These are phyloP conservation scores for Chelmon rostratus DNA, from an alignment of 2,797 vertebrate genomes.

Conservation along the genomic window DNA sequence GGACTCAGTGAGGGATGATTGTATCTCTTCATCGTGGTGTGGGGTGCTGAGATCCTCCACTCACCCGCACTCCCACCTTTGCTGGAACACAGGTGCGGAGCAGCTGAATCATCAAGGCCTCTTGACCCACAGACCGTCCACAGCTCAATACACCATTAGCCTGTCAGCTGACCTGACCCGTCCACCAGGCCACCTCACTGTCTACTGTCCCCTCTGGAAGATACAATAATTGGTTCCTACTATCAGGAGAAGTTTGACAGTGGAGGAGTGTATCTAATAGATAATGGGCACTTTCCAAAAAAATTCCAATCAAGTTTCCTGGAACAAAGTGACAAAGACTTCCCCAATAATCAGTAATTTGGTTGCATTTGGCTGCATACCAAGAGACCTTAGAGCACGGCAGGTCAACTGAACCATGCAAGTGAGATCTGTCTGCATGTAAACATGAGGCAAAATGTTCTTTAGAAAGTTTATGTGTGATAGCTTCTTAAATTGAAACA, in stretches of 20 bases:
- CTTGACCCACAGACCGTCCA: slow-evolving; percentile 81
- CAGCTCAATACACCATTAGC: slow-evolving; percentile 87
- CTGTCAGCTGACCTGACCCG: slow-evolving; percentile 70
- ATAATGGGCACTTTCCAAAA: neutral
- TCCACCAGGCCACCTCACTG: slow-evolving; percentile 6
- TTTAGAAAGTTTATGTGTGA: too few species aligned
- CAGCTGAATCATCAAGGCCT: slow-evolving; percentile 79
- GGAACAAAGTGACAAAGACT: neutral
- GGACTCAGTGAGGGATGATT: slow-evolving; percentile 66
- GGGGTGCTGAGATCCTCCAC: slow-evolving; percentile 25
- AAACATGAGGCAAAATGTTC: neutral
- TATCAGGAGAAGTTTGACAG: neutral
- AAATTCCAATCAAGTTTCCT: neutral
- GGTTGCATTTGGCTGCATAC: too few species aligned
- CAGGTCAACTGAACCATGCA: neutral
- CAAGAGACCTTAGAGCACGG: neutral
- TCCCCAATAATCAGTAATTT: too few species aligned
- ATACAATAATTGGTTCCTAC: neutral
- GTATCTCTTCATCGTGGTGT: slow-evolving; percentile 52
- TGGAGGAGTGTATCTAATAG: neutral
- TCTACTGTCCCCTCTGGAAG: slow-evolving; percentile 21
- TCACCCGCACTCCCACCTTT: slow-evolving; percentile 19
- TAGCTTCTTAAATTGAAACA: neutral
- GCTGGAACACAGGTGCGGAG: slow-evolving; percentile 79
- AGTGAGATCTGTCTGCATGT: neutral